Base-by-base conservation (phyloP, 2,113 vertebrate species). In the Cyanocitta stelleri region DNA sequence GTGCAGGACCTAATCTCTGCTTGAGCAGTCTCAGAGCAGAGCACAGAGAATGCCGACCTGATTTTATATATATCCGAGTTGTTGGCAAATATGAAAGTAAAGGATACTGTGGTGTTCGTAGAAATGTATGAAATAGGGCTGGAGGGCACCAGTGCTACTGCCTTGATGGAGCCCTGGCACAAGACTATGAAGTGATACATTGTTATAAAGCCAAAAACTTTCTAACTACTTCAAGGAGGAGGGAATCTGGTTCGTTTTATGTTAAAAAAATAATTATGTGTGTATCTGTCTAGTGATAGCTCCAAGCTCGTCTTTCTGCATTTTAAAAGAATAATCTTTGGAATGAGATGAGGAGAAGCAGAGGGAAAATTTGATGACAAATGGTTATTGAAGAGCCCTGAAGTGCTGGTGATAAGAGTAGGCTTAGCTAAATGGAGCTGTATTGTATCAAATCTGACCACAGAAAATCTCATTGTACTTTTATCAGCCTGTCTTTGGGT, bases 281-380 rank as follows among this genome's bases (percentile, higher is more conserved):
- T 89, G 4, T 94, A 26, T 96, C 75, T 84, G 78, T 89, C 77
- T 94, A 82, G 78, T 51, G 87, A 93, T 95, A 96, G 92, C 95
- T 96, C 56, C 73, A 41, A 96, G 90, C 85, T 96, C 1, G 3
- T 87, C 79, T 75, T 86, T 90, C 49, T 96, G 88, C 85, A 59
- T 92, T 95, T 92, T 90, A 68, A 91, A 93, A 89, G 93, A 91
- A 64, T 91, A 86, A 96, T 97, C 86, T 93, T 82, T 68, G 46
- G 73, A 96, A 93, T 79, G 80, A 96, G 83, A 94, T 90, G 95
- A 92, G 92, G 76, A 89, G 88, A 90, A 92, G 63, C 39, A 90
- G 90, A 88, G 69, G 78, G 85, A 92, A 92, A 96, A 96, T 84
- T 94, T 95, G 93, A 96, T 96, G 95, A 96, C 93, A 89, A 94